A percentile compares a stretch with the other conserved stretches of the same genome.
phyloP scores from a whole-genome alignment of 2,888 invertebrate genomes.

The Trypoxylon attenuatum region DNA sequence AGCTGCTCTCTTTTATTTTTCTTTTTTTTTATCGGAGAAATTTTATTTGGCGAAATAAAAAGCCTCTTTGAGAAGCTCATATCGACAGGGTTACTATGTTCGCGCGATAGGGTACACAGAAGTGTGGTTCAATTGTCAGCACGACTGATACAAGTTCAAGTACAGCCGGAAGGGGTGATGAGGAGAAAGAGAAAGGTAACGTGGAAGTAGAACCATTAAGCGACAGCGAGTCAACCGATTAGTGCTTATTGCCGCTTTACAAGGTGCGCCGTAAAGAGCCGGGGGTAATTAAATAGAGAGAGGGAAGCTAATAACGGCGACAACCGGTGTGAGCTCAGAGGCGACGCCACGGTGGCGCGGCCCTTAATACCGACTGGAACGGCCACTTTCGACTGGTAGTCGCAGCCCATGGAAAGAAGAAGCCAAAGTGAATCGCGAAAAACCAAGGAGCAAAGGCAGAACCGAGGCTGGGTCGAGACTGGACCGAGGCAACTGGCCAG shows the following conservation, averaged over 20 bases:
- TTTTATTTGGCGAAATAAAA: neutral
- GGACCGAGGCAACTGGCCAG: neutral
- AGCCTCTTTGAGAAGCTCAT: neutral
- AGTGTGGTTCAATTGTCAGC: no score
- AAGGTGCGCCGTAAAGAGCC: slow-evolving; percentile 3
- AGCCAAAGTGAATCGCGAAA: slow-evolving; percentile 13
- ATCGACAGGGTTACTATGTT: neutral
- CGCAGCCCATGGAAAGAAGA: slow-evolving; percentile 29
- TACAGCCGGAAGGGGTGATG: no score
- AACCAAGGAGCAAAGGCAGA: neutral
- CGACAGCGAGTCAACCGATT: neutral
- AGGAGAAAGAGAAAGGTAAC: neutral
- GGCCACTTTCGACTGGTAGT: slow-evolving; percentile 42
- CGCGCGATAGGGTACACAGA: no score
- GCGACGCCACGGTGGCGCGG: no score
- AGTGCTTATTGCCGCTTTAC: neutral
- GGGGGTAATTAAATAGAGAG: slow-evolving; percentile 35
- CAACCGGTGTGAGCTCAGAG: slow-evolving; percentile 34
- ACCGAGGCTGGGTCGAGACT: neutral
- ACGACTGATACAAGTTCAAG: no score
- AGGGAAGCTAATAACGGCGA: slow-evolving; percentile 39
- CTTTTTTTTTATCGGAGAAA: slow-evolving; percentile 21
- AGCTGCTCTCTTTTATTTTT: neutral
- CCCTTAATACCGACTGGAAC: slow-evolving; percentile 35
- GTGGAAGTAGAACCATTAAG: neutral